Base-by-base conservation (phyloP, 2,888 invertebrate genomes). In the Parnassius smintheus region DNA sequence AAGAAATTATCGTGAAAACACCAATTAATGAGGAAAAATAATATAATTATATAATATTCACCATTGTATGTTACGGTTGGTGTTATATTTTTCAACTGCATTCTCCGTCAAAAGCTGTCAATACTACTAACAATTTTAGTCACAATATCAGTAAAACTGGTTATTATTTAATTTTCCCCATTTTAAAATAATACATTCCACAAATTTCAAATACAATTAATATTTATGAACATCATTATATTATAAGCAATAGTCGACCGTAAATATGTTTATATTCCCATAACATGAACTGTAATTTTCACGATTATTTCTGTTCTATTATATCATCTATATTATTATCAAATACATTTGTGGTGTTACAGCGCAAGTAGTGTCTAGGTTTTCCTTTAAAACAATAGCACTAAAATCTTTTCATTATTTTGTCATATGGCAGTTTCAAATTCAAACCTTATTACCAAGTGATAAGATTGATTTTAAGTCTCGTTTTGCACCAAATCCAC, bases 391-490 rank as follows among this genome's bases (percentile, higher is more conserved):
- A 55, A 66, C 57, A 66, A 69, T 25, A 59, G 51, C 62, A 67
- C 65, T 64, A 67, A 52, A 67, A 56, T 65, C 51, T 57, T 57
- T 72, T 70, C 69, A 11, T 46, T 69, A 72, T 65, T 68, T 74
- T 69, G 18, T 70, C 72, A 68, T 77, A 78, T 83, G 82, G 80
- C 83, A 82, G 81, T 83, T 77, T 72, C 70, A 70, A 71, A 75
- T 77, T 74, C 78, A 77, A 83, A 78, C 77, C 72, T 2, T 85
- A 83, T 77, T 74, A 77, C 80, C 77, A 81, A 72, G 72, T 67
- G 69, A 69, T 76, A 75, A 76, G 71, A 67, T 69, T 73, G 74
- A 71, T 73, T 67, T 65, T 70, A n/a, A 59, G 18, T 41, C 65
- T 73, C 69, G 67, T 70, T 48, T 69, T 61, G 78, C 76, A 81